These are phyloP conservation scores for Babyrousa celebensis DNA, from an alignment of 2,797 vertebrate genomes.

Conservation along the genomic window DNA sequence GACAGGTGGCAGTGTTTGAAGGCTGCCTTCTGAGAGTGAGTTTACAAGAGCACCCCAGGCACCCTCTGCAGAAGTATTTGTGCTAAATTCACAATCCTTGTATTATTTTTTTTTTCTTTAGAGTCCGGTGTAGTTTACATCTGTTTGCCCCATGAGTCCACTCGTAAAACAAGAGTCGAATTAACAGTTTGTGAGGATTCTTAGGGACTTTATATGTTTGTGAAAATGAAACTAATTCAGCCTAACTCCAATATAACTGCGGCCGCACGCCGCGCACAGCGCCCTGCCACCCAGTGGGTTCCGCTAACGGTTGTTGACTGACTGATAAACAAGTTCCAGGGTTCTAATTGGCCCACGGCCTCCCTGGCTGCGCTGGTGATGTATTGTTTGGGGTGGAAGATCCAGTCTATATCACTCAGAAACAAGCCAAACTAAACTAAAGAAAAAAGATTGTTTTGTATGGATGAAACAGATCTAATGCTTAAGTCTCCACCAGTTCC, in stretches of 20 bases:
- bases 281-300: background rate
- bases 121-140: conserved; percentile 71
- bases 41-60: conserved; percentile 44
- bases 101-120: conserved; percentile 74
- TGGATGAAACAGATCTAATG: background rate
- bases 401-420: background rate
- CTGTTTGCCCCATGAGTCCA: conserved; percentile 71
- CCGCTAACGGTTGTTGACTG: conserved; percentile 44
- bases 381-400: background rate
- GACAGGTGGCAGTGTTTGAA: conserved; percentile 46
- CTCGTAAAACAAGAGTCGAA: conserved; percentile 75
- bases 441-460: background rate
- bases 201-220: conserved; percentile 66
- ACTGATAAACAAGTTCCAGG: conserved; percentile 63
- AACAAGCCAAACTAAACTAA: conserved; percentile 37
- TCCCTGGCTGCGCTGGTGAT: conserved; percentile 5
- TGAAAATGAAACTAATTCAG: conserved; percentile 76
- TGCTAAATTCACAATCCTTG: conserved; percentile 70
- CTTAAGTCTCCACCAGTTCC: background rate
- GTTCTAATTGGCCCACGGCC: conserved; percentile 39
- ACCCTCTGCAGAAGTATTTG: conserved; percentile 60
- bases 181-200: conserved; percentile 68
- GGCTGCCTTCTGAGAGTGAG: conserved; percentile 22
- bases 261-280: background rate
- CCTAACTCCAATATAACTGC: conserved; percentile 65